Conservation (phyloP, 2,113 vertebrate genomes). For the Microcebus ravelobensis region DNA sequence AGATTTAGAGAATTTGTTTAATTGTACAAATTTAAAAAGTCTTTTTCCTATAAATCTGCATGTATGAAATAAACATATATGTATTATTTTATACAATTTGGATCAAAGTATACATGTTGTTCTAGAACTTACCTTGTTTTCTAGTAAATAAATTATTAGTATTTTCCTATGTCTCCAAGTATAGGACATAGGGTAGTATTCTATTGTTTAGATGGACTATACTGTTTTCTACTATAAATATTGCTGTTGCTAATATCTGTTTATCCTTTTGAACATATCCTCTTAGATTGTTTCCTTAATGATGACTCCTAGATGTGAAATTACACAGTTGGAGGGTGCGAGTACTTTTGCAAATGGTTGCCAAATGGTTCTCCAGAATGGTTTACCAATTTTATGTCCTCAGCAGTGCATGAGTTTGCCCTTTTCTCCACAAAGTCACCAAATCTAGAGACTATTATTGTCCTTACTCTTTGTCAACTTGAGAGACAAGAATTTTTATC, state of each 20-base stretch:
- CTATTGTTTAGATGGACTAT: neutral
- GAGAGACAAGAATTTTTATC: neutral
- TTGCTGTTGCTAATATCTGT: neutral
- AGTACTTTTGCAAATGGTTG: neutral
- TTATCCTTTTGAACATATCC: neutral
- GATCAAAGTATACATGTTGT: neutral
- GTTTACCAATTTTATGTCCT: neutral
- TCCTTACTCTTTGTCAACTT: neutral
- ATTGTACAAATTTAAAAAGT: neutral
- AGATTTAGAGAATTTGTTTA: neutral
- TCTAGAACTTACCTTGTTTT: slow-evolving; percentile 1
- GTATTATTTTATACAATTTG: neutral
- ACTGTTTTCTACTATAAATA: neutral
- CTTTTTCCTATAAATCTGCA: neutral
- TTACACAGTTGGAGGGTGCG: neutral
- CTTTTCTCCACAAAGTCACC: neutral
- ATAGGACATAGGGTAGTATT: neutral
- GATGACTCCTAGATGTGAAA: neutral
- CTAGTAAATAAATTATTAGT: neutral
- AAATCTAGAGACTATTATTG: neutral
- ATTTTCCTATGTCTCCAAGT: neutral
- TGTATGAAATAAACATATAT: neutral
- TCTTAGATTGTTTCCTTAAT: neutral
- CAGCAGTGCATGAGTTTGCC: too few relatives aligned
- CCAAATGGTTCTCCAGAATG: neutral